A percentile compares a stretch with the other conserved stretches of the same genome.
phyloP scores from a whole-genome alignment of 2,888 invertebrate species.

The Rapana venosa region DNA sequence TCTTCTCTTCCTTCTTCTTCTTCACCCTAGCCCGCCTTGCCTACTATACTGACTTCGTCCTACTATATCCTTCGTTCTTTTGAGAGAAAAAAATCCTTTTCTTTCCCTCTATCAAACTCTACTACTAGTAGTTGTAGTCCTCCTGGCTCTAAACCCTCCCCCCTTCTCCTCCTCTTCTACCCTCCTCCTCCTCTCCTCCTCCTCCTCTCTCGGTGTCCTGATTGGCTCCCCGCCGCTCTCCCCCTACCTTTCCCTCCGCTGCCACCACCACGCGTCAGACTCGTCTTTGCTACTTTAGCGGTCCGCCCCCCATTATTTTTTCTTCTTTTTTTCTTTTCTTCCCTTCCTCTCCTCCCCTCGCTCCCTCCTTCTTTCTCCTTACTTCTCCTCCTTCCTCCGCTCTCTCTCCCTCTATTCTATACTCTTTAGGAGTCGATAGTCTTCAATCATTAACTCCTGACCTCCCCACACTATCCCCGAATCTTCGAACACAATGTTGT shows the following conservation, averaged over 20 bases:
- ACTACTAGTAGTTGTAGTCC: no score
- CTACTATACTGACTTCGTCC: no score
- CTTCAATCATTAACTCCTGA: no score
- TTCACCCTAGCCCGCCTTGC: no score
- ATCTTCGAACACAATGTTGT: background rate
- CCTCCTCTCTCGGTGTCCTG: background rate
- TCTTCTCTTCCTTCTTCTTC: no score
- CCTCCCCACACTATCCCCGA: no score
- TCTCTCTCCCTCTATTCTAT: background rate
- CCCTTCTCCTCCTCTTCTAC: background rate
- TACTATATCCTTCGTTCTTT: no score
- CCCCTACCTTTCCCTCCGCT: background rate
- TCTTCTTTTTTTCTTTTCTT: background rate
- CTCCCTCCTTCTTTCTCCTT: background rate
- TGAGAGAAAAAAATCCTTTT: no score
- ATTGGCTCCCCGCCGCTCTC: constrained; percentile 20
- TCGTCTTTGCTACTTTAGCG: constrained; percentile 6
- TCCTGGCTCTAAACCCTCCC: background rate
- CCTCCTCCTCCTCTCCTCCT: no score
- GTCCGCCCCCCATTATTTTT: background rate
- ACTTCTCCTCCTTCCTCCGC: background rate
- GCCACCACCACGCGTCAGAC: constrained; percentile 14
- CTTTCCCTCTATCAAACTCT: no score
- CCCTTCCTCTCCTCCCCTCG: background rate
- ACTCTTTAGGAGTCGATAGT: background rate